Base-by-base conservation (phyloP, 2,113 vertebrate species). In the Oncorhynchus kisutch region DNA sequence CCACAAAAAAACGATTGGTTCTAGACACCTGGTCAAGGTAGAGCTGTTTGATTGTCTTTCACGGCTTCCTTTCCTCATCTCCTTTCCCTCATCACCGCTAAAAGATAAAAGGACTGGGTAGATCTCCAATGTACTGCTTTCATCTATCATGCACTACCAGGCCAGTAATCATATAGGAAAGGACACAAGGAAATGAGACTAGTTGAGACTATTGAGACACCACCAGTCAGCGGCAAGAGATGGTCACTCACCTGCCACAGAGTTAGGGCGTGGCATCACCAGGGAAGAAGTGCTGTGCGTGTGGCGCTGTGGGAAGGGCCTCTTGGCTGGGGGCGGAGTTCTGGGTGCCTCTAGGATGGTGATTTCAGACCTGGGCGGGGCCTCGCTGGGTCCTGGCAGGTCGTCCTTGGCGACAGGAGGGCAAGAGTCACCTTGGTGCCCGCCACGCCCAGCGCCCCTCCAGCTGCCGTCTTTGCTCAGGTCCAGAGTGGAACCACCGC, bases 181-280 rank as follows among this genome's bases (percentile, higher is more conserved):
- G 4, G 13, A 54, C 13, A 54, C 49, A 54, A 14, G 49, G 12
- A 18, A 14, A 54, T 5, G 12, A 54, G 51, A 54, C 51, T 54
- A 54, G 51, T 5, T 18, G 16, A 18, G 5, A 54, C 51, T 54
- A 54, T 5, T 16, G 12, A 54, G 51, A 18, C 12, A 18, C 51
- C 14, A 54, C 13, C 59, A 62, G n/a, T 22, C 13, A 29, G 25
- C 16, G 3, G 11, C 24, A 14, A 2, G 12, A 14, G 65, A 45
- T 11, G 65, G 14, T 64, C 65, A 27, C 86, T 86, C 94, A 99
- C 98, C 98, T 95, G 98, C 98, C 83, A 99, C 97, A 0, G 98
- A 99, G 90, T 99, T 99, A 76, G 98, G 97, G 72, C 98, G 95
- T 81, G 96, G 96, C 95, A 97, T 95, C 81, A 94, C 87, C 78